Conservation (phyloP, 1,140 invertebrate species). For the Acromyrmex echinatior region DNA sequence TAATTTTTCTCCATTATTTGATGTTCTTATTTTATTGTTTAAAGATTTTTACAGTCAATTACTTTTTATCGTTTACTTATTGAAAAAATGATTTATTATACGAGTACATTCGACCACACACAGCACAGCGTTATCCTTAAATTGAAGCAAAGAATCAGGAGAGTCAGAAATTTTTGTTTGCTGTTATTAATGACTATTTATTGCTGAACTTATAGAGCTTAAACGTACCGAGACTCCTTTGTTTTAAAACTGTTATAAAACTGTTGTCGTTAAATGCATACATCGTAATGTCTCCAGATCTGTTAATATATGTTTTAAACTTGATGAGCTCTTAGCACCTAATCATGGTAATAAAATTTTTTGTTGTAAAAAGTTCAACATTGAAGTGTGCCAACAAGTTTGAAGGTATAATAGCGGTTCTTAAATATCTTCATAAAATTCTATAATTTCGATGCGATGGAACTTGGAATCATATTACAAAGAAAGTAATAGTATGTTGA, state of each 20-base stretch:
- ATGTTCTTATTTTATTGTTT: background rate
- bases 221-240: constrained; percentile 14
- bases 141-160: background rate
- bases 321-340: constrained; percentile 69
- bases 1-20: background rate
- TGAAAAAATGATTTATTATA: background rate
- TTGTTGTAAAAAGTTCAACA: background rate
- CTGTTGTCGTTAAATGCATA: constrained; percentile 39
- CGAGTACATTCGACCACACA: background rate
- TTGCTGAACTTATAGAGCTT: background rate
- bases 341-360: constrained; percentile 76
- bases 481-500: background rate
- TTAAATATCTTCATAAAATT: background rate
- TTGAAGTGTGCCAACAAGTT: background rate
- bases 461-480: constrained; percentile 33
- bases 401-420: background rate
- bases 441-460: constrained; percentile 25
- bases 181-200: background rate
- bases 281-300: constrained; percentile 45
- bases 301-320: constrained; percentile 55
- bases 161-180: constrained; percentile 1
- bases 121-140: background rate
- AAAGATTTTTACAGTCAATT: background rate
- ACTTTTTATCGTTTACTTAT: background rate
- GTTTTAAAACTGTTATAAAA: constrained; percentile 31